Percentiles rank a stretch among this genome's conserved stretches.
phyloP scores from a whole-genome alignment of 1,140 invertebrate species.

The Listronotus oregonensis region DNA sequence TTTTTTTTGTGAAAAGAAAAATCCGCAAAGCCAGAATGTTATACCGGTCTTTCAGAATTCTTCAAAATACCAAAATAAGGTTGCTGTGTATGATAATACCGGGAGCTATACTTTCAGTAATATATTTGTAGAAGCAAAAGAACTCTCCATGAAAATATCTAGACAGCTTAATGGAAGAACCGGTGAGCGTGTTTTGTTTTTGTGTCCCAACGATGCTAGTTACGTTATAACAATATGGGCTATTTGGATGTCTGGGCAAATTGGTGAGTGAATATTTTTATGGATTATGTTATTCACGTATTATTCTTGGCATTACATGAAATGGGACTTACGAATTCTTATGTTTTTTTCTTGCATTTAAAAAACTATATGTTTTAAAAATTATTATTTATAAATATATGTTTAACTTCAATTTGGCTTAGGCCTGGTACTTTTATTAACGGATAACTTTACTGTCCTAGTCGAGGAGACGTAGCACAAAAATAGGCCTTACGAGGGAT shows the following conservation, averaged over 20 bases:
- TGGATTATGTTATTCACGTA: no score
- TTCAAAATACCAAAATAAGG: slow-evolving; percentile 64
- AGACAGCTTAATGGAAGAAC: slow-evolving; percentile 61
- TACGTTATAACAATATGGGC: slow-evolving; percentile 84
- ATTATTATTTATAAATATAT: no score
- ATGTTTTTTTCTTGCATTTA: no score
- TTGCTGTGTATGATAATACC: slow-evolving; percentile 66
- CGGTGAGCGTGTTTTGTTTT: slow-evolving; percentile 72
- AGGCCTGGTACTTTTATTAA: no score
- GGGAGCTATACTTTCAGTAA: slow-evolving; percentile 70
- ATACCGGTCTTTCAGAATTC: slow-evolving; percentile 63
- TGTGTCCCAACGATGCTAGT: slow-evolving; percentile 78
- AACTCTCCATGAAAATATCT: slow-evolving; percentile 61
- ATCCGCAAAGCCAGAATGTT: not conserved
- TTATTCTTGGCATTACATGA: no score
- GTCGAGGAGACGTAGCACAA: no score
- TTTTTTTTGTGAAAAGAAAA: not conserved
- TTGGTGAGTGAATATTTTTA: slow-evolving; percentile 65
- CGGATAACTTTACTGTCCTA: no score
- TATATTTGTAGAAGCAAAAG: slow-evolving; percentile 62
- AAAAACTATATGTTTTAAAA: no score
- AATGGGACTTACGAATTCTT: no score
- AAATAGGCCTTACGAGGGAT: no score
- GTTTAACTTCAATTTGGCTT: no score
- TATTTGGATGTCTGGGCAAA: slow-evolving; percentile 85